These are phyloP conservation scores for Rhabdophis nuchalis DNA, from an alignment of 2,797 vertebrate genomes.

Conservation along the genomic window DNA sequence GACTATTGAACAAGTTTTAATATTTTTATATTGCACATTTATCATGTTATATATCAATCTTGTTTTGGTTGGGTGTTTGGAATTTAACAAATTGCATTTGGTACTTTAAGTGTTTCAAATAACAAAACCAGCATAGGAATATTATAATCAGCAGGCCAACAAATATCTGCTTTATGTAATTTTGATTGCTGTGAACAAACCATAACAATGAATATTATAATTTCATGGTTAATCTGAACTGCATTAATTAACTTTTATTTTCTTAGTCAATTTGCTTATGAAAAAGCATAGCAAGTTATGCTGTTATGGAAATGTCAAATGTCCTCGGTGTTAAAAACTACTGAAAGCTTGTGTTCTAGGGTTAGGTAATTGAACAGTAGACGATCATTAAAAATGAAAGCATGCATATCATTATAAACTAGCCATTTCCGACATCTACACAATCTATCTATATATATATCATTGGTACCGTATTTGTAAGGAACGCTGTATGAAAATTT, in stretches of 20 bases:
- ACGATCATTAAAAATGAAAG: slow-evolving; percentile 51
- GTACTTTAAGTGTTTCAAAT: not conserved
- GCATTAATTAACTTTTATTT: not conserved
- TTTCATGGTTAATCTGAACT: not conserved
- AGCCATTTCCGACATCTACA: no score
- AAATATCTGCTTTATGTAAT: not conserved
- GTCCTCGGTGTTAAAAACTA: slow-evolving; percentile 47
- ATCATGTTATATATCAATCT: not conserved
- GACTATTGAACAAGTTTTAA: not conserved
- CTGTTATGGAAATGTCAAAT: slow-evolving; percentile 25
- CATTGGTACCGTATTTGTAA: no score
- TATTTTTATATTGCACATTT: not conserved
- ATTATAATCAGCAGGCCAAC: not conserved
- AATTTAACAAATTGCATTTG: not conserved
- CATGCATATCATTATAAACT: slow-evolving; percentile 44
- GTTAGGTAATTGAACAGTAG: slow-evolving; percentile 56
- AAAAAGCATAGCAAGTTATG: slow-evolving; percentile 27
- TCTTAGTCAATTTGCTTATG: slow-evolving; percentile 28
- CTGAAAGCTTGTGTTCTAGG: slow-evolving; percentile 51
- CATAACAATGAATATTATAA: not conserved
- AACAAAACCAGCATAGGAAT: not conserved
- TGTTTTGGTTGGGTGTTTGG: not conserved
- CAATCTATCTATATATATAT: no score
- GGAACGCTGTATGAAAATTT: no score
- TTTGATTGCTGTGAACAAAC: not conserved